Percentiles rank a stretch among this genome's conserved stretches.
Evolutionary conservation across 2,113 vertebrate genomes (phyloP).

Genomic region (Mixornis gularis): DNA sequence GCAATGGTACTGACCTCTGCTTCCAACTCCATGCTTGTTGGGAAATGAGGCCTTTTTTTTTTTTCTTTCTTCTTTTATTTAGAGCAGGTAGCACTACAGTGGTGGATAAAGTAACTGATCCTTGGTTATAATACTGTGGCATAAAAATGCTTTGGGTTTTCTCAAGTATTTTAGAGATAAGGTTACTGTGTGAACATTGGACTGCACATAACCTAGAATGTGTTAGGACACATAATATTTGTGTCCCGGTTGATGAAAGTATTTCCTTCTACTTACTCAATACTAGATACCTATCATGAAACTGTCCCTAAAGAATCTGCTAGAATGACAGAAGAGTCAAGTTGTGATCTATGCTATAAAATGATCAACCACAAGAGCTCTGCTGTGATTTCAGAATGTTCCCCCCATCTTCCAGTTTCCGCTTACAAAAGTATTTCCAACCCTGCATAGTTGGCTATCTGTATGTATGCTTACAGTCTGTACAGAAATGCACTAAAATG

Average conservation of each 20-base stretch:
- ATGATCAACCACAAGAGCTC: background rate
- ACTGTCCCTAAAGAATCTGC: background rate
- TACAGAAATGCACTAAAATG: constrained; percentile 60
- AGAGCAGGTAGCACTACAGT: background rate
- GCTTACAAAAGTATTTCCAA: background rate
- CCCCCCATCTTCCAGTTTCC: background rate
- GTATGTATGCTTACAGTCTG: constrained; percentile 16
- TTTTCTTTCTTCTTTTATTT: background rate
- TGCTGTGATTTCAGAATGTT: background rate
- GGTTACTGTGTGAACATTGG: background rate
- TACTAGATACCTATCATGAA: background rate
- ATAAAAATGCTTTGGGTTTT: background rate
- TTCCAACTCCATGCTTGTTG: background rate
- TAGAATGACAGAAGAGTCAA: background rate
- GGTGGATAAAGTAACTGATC: background rate
- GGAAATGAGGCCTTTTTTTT: background rate
- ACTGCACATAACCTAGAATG: background rate
- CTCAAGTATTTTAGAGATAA: background rate
- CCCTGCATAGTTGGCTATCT: background rate
- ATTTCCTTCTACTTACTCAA: background rate
- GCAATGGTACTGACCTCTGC: constrained; percentile 22
- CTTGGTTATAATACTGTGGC: background rate
- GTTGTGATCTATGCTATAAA: background rate
- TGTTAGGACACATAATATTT: background rate
- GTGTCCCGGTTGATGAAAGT: background rate